phyloP scores from a whole-genome alignment of 2,797 vertebrate genomes.

The Premnoplex brunnescens region DNA sequence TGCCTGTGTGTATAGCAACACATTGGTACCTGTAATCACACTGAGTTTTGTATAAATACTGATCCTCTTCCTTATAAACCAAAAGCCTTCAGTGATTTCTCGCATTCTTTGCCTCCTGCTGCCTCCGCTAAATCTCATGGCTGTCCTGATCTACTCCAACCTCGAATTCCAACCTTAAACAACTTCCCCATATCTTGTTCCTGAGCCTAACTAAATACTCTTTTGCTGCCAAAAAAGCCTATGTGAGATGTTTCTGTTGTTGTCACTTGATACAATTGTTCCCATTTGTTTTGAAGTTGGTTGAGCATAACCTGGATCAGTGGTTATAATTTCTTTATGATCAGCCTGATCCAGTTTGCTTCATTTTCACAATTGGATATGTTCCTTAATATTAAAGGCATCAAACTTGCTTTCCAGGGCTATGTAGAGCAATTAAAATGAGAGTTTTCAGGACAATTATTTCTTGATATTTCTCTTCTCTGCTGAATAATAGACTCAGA shows the following conservation, averaged over 20 bases:
- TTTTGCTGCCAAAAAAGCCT: not conserved
- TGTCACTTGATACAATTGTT: not conserved
- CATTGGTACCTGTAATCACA: not conserved
- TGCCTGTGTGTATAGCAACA: not conserved
- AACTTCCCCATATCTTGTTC: not conserved
- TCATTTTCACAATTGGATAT: not conserved
- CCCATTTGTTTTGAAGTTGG: not conserved
- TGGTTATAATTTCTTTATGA: not conserved
- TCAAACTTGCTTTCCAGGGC: slow-evolving; percentile 17
- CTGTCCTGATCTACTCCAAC: not conserved
- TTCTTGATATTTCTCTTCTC: not conserved
- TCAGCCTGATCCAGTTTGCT: not conserved
- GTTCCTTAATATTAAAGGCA: not conserved
- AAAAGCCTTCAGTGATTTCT: not conserved
- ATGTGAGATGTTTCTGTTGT: not conserved
- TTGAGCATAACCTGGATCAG: not conserved
- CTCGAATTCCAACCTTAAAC: not conserved
- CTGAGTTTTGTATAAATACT: not conserved
- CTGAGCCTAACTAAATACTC: not conserved
- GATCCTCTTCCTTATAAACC: not conserved
- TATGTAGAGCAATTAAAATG: slow-evolving; percentile 34
- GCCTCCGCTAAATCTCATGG: not conserved
- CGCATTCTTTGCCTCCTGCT: not conserved
- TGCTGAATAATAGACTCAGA: slow-evolving; percentile 4
- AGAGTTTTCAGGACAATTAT: slow-evolving; percentile 11